Evolutionary conservation across 2,888 invertebrate genomes (phyloP), one percentile per base, ranked within the genome.

Genomic region (Clostera curtula): DNA sequence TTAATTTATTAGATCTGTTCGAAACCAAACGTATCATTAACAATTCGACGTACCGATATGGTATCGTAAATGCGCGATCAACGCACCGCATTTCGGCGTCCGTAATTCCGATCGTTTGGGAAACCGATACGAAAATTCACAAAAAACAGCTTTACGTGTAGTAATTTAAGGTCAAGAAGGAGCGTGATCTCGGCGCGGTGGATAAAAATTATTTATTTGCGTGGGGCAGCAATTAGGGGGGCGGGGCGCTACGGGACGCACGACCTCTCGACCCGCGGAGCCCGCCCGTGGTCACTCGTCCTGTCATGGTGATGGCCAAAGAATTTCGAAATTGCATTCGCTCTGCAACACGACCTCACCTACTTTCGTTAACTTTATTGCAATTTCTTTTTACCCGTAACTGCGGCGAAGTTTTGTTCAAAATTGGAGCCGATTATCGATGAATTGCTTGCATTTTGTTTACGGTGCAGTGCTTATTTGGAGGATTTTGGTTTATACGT

Each of bases 201-300:
- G 65, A 76, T 79, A 82, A 82, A 82, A 82, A 79, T 70, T 77
- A 83, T 80, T 79, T 80, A 79, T 82, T 80, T 82, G 80, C 77
- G 79, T 80, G 80, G 76, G 74, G 73, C 70, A 66, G 76, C 79
- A 84, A 84, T 84, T 83, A 84, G 77, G 76, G 67, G 68, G 83
- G 84, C 79, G 83, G 79, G 50, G 62, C 67, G 59, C 59, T 75
- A 68, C 74, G 70, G 75, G 66, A 73, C 61, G 62, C 69, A 58
- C 72, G 77, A 83, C 83, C 82, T 71, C 57, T 65, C 66, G 72
- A 74, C 77, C 74, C 60, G 44, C 52, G 51, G 37, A 31, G 34
- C 42, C 23, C 44, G 43, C 46, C 43, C 41, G 54, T 55, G 56
- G 59, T 57, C 65, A 55, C 57, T 58, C 56, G 48, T 48, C 55